Evolutionary conservation across 2,888 invertebrate species (phyloP).

Genomic region (Scaptomyza caliginosa): DNA sequence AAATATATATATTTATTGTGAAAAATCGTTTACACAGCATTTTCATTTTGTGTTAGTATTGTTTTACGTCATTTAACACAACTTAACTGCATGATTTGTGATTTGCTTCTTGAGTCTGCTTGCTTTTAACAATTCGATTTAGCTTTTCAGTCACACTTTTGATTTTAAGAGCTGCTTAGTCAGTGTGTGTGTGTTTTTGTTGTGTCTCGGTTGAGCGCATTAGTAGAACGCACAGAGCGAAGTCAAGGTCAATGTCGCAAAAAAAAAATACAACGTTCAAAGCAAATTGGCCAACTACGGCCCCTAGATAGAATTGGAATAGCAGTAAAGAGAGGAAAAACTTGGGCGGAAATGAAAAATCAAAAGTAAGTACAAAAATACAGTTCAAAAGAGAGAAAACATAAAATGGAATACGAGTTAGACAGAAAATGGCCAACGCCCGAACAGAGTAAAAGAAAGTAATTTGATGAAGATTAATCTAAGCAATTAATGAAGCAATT

Average conservation of each 20-base stretch:
- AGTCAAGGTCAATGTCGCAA: conserved; percentile 61
- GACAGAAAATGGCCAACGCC: too few relatives aligned
- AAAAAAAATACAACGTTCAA: conserved; percentile 1
- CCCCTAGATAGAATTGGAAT: conserved; percentile 32
- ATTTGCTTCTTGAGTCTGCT: conserved; percentile 23
- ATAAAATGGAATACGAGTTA: background rate
- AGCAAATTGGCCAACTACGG: conserved; percentile 45
- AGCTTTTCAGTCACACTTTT: conserved; percentile 55
- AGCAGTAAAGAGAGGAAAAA: background rate
- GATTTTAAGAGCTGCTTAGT: conserved; percentile 49
- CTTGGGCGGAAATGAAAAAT: conserved; percentile 28
- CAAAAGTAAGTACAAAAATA: conserved; percentile 22
- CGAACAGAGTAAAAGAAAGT: too few relatives aligned
- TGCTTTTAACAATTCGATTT: conserved; percentile 44
- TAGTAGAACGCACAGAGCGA: conserved; percentile 53
- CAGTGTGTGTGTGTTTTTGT: conserved; percentile 3
- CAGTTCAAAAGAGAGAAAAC: too few relatives aligned
- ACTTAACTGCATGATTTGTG: conserved; percentile 49
- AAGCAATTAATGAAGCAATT: too few relatives aligned
- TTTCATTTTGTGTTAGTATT: background rate
- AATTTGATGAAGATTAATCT: too few relatives aligned
- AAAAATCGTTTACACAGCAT: background rate
- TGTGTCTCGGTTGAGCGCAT: conserved; percentile 44
- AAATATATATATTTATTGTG: background rate
- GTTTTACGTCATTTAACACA: conserved; percentile 8